Evolutionary conservation across 2,797 vertebrate species (phyloP).

Genomic region (Rhinophrynus dorsalis): DNA sequence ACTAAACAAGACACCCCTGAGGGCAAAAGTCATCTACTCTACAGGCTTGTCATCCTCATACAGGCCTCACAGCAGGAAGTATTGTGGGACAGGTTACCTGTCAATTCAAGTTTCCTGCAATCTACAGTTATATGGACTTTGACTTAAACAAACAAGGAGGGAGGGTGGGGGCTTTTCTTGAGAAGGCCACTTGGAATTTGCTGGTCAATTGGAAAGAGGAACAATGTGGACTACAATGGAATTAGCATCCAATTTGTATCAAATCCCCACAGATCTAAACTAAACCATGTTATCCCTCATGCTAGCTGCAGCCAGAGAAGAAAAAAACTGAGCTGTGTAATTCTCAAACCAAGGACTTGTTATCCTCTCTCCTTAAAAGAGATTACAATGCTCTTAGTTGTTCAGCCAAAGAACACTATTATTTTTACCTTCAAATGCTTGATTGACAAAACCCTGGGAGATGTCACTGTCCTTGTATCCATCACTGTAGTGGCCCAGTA

Average conservation of each 20-base stretch:
- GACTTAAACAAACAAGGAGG: constrained; percentile 52
- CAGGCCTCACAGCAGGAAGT: constrained; percentile 61
- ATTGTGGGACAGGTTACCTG: constrained; percentile 62
- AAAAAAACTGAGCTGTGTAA: constrained; percentile 74
- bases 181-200: constrained; percentile 40
- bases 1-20: constrained; percentile 65
- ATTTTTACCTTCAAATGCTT: constrained; percentile 62
- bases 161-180: constrained; percentile 26
- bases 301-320: constrained; percentile 63
- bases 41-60: constrained; percentile 59
- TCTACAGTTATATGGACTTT: constrained; percentile 43
- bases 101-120: constrained; percentile 48
- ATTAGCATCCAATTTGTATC: constrained; percentile 85
- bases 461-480: constrained; percentile 69
- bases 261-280: constrained; percentile 65
- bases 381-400: constrained; percentile 75
- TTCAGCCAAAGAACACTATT: constrained; percentile 60
- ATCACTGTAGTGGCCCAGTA: constrained; percentile 60
- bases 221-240: constrained; percentile 64
- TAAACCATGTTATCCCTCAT: constrained; percentile 56
- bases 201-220: constrained; percentile 54
- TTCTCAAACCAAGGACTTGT: constrained; percentile 64
- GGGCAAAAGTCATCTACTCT: constrained; percentile 59
- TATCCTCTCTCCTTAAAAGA: constrained; percentile 71
- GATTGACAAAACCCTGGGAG: constrained; percentile 84